Percentiles rank a stretch among this genome's conserved stretches.
Evolutionary conservation across 2,113 vertebrate species (phyloP).

Genomic region (Labeo catla): DNA sequence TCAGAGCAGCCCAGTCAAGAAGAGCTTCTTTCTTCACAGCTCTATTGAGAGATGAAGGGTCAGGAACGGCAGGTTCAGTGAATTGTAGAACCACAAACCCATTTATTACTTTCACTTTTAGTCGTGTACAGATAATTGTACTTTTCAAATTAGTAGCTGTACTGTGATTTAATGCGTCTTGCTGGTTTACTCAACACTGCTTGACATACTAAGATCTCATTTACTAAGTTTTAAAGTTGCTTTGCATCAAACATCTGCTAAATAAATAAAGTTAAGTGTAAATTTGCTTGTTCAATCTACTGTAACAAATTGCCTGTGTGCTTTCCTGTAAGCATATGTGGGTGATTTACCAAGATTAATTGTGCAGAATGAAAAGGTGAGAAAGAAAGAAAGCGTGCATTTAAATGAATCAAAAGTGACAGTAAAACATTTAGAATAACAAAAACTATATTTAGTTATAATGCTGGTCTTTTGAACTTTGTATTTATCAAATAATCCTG

Average conservation of each 20-base stretch:
- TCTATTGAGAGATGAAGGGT: constrained; percentile 20
- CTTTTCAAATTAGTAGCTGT: neutral
- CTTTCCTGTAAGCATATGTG: neutral
- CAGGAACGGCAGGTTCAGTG: neutral
- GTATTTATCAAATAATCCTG: too few relatives aligned
- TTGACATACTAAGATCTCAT: neutral
- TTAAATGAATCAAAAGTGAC: neutral
- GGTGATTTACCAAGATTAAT: neutral
- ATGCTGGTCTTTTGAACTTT: neutral
- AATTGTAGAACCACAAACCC: neutral
- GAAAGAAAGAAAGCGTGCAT: neutral
- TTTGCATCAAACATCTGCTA: neutral
- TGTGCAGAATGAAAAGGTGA: neutral
- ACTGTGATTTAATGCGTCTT: neutral
- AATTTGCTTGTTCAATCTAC: neutral
- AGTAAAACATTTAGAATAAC: neutral
- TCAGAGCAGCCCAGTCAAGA: constrained; percentile 19
- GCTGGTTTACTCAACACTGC: neutral
- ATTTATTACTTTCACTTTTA: neutral
- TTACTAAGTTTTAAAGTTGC: neutral
- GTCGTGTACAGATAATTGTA: neutral
- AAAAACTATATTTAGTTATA: neutral
- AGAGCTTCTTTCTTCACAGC: constrained; percentile 7
- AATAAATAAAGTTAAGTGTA: neutral
- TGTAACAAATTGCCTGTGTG: neutral